Evolutionary conservation across 1,140 invertebrate species (phyloP).

Genomic region (Formica exsecta): DNA sequence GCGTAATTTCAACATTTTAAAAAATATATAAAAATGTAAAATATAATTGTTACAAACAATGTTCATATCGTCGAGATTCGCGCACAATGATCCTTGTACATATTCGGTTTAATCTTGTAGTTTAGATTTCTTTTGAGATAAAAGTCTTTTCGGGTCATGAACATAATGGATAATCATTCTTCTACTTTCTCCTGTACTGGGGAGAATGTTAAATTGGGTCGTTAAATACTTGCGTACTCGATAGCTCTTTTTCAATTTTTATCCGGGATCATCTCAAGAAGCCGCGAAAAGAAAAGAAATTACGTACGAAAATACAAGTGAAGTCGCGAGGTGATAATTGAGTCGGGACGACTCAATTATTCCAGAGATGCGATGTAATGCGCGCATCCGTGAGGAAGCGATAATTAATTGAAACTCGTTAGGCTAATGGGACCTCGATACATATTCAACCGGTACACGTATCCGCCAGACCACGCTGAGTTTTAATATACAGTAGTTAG

Average conservation of each 20-base stretch:
- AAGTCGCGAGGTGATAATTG: slow-evolving; percentile 11
- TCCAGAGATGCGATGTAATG: not conserved
- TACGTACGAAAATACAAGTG: not conserved
- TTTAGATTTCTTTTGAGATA: not conserved
- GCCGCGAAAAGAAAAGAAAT: not conserved
- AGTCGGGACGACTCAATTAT: slow-evolving; percentile 31
- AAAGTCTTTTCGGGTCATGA: not conserved
- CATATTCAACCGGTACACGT: slow-evolving; percentile 55
- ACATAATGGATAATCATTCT: not conserved
- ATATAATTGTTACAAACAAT: not conserved
- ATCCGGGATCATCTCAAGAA: not conserved
- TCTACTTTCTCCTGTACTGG: not conserved
- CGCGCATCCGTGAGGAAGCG: slow-evolving; percentile 12
- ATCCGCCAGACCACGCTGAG: slow-evolving; percentile 56
- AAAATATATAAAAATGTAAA: not conserved
- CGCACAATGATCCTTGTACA: not conserved
- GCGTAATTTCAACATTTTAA: not conserved
- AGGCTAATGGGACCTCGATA: slow-evolving; percentile 48
- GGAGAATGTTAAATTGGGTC: not conserved
- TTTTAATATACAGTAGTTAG: slow-evolving; percentile 68
- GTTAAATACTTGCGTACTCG: not conserved
- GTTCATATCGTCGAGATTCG: not conserved
- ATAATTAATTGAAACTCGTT: slow-evolving; percentile 51
- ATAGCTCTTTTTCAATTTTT: not conserved
- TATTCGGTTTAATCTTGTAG: not conserved